Evolutionary conservation across 2,888 invertebrate genomes (phyloP).

Genomic region (Nomada flava): DNA sequence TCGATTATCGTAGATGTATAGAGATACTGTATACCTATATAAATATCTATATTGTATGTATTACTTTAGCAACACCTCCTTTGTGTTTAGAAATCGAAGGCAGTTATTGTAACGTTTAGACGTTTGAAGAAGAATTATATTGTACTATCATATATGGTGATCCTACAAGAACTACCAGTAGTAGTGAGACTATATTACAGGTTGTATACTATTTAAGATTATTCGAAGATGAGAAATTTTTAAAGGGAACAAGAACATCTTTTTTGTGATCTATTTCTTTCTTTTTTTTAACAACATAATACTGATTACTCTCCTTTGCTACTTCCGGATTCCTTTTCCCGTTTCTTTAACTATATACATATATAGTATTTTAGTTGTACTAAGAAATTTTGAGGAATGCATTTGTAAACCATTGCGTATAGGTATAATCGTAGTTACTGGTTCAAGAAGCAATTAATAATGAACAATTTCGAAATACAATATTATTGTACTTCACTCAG

Average conservation of each 20-base stretch:
- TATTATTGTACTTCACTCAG: background rate
- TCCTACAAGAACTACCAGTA: constrained; percentile 24
- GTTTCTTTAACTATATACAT: constrained; percentile 8
- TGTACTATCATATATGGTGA: background rate
- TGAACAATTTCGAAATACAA: background rate
- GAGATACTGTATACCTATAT: constrained; percentile 26
- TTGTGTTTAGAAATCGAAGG: constrained; percentile 19
- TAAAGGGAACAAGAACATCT: constrained; percentile 11
- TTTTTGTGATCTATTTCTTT: background rate
- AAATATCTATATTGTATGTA: constrained; percentile 18
- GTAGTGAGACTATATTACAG: constrained; percentile 43
- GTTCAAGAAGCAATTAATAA: background rate
- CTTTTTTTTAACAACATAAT: constrained; percentile 19
- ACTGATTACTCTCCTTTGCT: constrained; percentile 2
- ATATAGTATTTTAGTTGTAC: constrained; percentile 36
- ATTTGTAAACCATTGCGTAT: constrained; percentile 5
- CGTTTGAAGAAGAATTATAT: background rate
- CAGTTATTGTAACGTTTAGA: constrained; percentile 10
- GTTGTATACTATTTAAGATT: constrained; percentile 32
- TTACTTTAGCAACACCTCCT: constrained; percentile 3
- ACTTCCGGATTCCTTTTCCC: constrained; percentile 1
- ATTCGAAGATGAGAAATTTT: constrained; percentile 24
- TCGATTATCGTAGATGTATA: constrained; percentile 46
- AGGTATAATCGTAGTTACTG: constrained; percentile 3
- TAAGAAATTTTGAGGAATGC: constrained; percentile 16